Evolutionary conservation across 2,888 invertebrate species (phyloP), one percentile per base, ranked within the genome.

Genomic region (Amblyjoppa fuscipennis): DNA sequence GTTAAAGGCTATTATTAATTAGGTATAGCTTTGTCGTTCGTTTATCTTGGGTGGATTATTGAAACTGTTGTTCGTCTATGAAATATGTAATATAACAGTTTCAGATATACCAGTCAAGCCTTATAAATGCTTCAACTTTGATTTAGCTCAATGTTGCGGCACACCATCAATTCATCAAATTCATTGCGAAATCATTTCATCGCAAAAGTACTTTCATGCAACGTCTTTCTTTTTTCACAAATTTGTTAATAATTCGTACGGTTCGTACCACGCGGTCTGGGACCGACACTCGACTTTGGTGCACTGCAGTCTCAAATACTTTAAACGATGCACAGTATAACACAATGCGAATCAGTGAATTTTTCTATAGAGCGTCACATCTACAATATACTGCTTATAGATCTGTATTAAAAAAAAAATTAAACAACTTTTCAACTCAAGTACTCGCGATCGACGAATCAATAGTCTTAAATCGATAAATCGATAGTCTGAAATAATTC

Each of bases 101-200:
- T 75, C 64, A 53, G 73, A 76, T 59, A 45, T 16, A 51, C 66
- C 82, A 73, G 45, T 51, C 82, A 59, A 83, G 80, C 73, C 74
- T 80, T 79, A 68, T 81, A 56, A 79, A 79, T 51, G 80, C 85
- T 83, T 83, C 82, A 69, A 85, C 83, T 85, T 89, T 89, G 83
- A 89, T 89, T 88, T 87, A 87, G 88, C 87, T 89, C 89, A 89
- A 85, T 89, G 88, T 90, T 83, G 87, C 88, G 83, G 88, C 84
- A 82, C 79, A 85, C 88, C 89, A 89, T 89, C 83, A 84, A 87
- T 81, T 89, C 90, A 90, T 90, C 86, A 77, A 85, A 70, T 79
- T 79, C 83, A 87, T 86, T 77, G 53, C 79, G 53, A 61, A 83
- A 83, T 80, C 85, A 85, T 59, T 80, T 68, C 68, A 68, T 68